phyloP scores from a whole-genome alignment of 2,113 vertebrate species.

The Ophthalmotilapia sp. region DNA sequence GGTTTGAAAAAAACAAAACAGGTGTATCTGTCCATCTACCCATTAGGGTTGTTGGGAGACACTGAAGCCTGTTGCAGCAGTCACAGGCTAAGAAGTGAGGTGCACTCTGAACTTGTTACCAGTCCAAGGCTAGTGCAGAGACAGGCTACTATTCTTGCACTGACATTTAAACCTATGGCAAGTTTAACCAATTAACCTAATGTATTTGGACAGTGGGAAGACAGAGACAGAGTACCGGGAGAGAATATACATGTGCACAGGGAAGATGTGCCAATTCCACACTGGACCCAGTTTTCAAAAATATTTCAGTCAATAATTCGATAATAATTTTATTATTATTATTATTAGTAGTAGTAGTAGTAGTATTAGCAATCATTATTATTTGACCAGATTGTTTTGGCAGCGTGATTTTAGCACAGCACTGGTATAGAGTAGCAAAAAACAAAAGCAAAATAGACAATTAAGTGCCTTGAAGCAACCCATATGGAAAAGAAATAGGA shows the following conservation, averaged over 20 bases:
- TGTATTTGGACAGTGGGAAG: not conserved
- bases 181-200: not conserved
- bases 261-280: not conserved
- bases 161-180: not conserved
- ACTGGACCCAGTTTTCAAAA: not conserved
- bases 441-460: not conserved
- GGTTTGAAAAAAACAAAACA: not conserved
- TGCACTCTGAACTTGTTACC: not conserved
- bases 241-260: not conserved
- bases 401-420: not conserved
- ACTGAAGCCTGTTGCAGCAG: not conserved
- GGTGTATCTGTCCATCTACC: not conserved
- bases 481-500: not conserved
- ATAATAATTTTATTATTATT: not conserved
- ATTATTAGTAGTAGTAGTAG: rapidly evolving
- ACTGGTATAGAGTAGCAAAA: not conserved
- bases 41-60: not conserved
- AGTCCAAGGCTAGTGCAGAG: not conserved
- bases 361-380: not conserved
- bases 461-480: not conserved
- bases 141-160: not conserved
- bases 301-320: not conserved
- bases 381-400: not conserved
- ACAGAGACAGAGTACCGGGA: not conserved
- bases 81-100: not conserved